These are phyloP conservation scores for Cebidichthys violaceus DNA, from an alignment of 2,113 vertebrate species.

Conservation along the genomic window DNA sequence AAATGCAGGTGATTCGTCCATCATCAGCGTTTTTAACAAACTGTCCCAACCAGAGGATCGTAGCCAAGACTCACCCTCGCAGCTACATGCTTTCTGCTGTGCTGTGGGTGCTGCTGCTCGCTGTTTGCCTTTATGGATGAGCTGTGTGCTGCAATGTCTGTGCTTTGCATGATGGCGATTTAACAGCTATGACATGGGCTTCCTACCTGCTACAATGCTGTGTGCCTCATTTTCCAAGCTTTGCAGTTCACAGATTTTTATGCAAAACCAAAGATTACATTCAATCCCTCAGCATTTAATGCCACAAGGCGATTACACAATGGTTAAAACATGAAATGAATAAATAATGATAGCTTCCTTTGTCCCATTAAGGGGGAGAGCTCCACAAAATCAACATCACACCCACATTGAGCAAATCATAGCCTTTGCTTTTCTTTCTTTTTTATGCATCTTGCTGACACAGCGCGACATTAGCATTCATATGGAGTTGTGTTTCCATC, in stretches of 20 bases:
- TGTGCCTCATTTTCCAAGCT: neutral
- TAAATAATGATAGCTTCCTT: neutral
- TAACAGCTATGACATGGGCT: neutral
- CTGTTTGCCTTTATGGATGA: neutral
- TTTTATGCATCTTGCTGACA: neutral
- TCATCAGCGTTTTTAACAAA: slow-evolving; percentile 10
- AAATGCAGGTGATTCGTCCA: slow-evolving; percentile 11
- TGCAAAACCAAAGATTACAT: neutral
- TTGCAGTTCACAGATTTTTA: neutral
- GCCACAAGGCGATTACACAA: neutral
- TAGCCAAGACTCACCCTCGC: neutral
- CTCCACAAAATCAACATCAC: neutral
- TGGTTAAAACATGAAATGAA: neutral
- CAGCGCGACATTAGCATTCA: neutral
- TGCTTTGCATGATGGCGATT: neutral
- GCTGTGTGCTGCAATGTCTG: neutral
- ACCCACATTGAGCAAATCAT: neutral
- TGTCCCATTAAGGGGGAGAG: neutral
- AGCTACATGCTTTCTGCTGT: neutral
- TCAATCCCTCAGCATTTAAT: neutral
- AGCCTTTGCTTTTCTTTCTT: neutral
- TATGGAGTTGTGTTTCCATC: neutral
- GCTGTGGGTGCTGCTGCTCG: slow-evolving; percentile 1
- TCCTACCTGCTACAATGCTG: neutral
- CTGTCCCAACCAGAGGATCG: neutral